A percentile compares a stretch with the other conserved stretches of the same genome.
These are phyloP conservation scores for Nanorana parkeri DNA, from an alignment of 2,113 vertebrate species.

Conservation along the genomic window DNA sequence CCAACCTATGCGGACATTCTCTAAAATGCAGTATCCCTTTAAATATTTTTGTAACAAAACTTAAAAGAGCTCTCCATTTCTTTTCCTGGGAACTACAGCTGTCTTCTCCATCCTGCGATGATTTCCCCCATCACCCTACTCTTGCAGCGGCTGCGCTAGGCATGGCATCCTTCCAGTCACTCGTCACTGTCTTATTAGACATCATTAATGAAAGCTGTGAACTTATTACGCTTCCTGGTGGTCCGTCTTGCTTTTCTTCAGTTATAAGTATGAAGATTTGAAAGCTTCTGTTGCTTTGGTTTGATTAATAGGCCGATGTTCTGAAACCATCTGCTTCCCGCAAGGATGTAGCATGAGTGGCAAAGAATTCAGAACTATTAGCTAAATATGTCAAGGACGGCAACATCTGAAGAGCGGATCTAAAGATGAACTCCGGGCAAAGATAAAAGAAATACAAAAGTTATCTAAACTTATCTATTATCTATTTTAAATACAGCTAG, in stretches of 20 bases:
- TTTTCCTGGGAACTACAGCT: not conserved
- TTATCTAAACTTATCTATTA: no score
- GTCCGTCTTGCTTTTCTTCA: constrained; percentile 60
- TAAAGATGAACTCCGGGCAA: no score
- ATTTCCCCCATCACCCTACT: not conserved
- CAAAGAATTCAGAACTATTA: not conserved
- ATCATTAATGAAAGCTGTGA: constrained; percentile 64
- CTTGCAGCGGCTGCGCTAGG: not conserved
- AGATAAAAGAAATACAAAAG: no score
- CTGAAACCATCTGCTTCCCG: constrained; percentile 60
- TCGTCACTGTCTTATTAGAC: constrained; percentile 39
- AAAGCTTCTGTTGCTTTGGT: constrained; percentile 70
- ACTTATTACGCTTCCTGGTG: constrained; percentile 56
- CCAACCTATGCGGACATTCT: no score
- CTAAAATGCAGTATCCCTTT: no score
- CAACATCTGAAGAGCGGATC: no score
- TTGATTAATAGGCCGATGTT: constrained; percentile 65
- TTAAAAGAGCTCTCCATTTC: not conserved
- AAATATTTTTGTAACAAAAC: not conserved
- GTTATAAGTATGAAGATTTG: constrained; percentile 62
- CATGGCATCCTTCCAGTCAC: not conserved
- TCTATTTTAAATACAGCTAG: no score
- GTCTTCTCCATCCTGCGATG: not conserved
- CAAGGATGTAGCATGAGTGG: not conserved
- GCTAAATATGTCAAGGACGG: no score